Base-by-base conservation (phyloP, 2,888 invertebrate genomes). In the Exocentrus adspersus region DNA sequence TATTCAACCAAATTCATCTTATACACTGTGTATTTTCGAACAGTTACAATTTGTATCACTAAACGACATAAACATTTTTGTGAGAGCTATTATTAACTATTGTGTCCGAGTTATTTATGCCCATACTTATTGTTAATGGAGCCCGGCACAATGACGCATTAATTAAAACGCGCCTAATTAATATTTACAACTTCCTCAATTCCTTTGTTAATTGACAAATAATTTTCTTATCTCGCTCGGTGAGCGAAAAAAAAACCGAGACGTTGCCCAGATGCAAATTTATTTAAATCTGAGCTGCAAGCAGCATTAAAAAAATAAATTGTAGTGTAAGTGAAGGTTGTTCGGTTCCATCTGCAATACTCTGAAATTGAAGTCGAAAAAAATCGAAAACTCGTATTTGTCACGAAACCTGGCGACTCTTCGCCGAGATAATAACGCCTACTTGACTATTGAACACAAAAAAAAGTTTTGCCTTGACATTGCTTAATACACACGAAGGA, bases 261-360 rank as follows among this genome's bases (percentile, higher is more conserved):
- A 48, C 24, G 24, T 48, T 48, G 21, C 16, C 5, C 12, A 48
- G 21, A 48, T 48, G 46, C 21, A 48, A 48, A 48, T 48, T 48
- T 14, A 21, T 48, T 24, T 21, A 24, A 48, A 48, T 14, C 14
- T 2, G 24, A 12, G 12, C 14, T 24, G 24, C 12, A 24, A 12
- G 24, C 21, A 48, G 24, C 14, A 9, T 24, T 21, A 37, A 12
- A 14, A 37, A 14, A 37, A 37, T 12, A 37, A 37, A n/a, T 12
- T 12, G 37, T 37, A 37, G 37, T 37, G 37, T 37, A 37, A 37
- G n/a, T n/a, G 37, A 37, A 37, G 37, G 37, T 12, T 37, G 37
- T 37, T 37, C 37, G 6, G 12, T 37, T 37, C n/a, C 37, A 37
- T 37, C 37, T 12, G 37, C n/a, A 37, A n/a, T n/a, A 37, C 37